Base-by-base conservation (phyloP, 2,888 invertebrate genomes). In the Notodonta dromedarius region DNA sequence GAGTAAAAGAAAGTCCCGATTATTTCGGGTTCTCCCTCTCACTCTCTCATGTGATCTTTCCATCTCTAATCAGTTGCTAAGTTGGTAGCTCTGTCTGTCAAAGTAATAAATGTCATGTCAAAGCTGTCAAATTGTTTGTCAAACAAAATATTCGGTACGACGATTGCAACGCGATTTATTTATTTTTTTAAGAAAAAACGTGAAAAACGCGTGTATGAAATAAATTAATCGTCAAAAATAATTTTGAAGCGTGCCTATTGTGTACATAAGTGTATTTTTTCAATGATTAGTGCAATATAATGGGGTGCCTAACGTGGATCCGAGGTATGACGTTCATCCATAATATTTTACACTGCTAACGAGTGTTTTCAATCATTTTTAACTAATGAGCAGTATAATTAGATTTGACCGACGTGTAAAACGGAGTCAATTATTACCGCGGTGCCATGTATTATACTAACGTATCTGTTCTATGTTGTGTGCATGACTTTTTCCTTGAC, bases 291-390 rank as follows among this genome's bases (percentile, higher is more conserved):
- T 73, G 66, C 71, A 73, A 71, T 77, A 88, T 79, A 76, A 93
- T 93, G 93, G 91, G 90, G 70, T 93, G 91, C 79, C 72, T 92
- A 81, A 82, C 88, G 74, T 93, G 92, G 88, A 87, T 93, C 66
- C 85, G 88, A 89, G 92, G 91, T 92, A 86, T 87, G 89, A 85
- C 85, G 83, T 87, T 74, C 80, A 83, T 79, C 73, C 76, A 82
- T 62, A 68, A 58, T 56, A 69, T 65, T 61, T 64, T 72, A 65
- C 62, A 56, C 58, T 62, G 51, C 63, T 73, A 64, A 53, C 60
- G 55, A 54, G 52, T 63, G 69, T 65, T 65, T 66, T 58, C 58
- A 62, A 40, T 66, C 35, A 65, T 61, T 61, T 24, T 2, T 58
- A 60, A 65, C 66, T 66, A 69, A 59, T 58, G 60, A 58, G 59